Conservation (phyloP, 2,888 invertebrate genomes). For the Cybosia mesomella region DNA sequence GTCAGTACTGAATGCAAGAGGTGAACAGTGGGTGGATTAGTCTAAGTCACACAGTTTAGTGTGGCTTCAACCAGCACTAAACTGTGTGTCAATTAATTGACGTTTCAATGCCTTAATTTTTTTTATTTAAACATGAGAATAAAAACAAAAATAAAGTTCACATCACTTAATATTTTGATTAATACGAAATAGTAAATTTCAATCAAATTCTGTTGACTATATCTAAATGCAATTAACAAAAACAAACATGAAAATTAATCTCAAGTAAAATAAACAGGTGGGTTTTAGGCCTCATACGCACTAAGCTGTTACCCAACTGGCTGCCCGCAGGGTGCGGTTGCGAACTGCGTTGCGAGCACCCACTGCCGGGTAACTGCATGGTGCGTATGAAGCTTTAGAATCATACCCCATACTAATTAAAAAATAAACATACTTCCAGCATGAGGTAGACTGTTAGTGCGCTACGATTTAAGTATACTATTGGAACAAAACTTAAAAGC, state of each 20-base stretch:
- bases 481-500: neutral
- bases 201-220: neutral
- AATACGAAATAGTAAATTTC: neutral
- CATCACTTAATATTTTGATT: conserved; percentile 3
- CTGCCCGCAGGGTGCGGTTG: too few relatives aligned
- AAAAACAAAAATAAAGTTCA: neutral
- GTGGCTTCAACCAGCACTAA: too few relatives aligned
- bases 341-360: too few relatives aligned
- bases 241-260: neutral
- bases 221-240: neutral
- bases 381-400: neutral
- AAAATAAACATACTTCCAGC: neutral
- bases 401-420: neutral
- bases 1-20: too few relatives aligned
- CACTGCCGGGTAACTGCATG: too few relatives aligned
- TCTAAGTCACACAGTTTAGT: too few relatives aligned
- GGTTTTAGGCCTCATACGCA: neutral
- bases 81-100: neutral
- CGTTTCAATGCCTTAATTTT: neutral
- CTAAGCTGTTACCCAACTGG: too few relatives aligned
- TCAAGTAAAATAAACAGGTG: neutral
- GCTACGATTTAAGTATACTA: neutral
- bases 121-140: neutral
- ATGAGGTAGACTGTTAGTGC: neutral
- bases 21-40: too few relatives aligned